Evolutionary conservation across 2,113 vertebrate genomes (phyloP), one percentile per base, ranked within the genome.

Genomic region (Prochilodus magdalenae): DNA sequence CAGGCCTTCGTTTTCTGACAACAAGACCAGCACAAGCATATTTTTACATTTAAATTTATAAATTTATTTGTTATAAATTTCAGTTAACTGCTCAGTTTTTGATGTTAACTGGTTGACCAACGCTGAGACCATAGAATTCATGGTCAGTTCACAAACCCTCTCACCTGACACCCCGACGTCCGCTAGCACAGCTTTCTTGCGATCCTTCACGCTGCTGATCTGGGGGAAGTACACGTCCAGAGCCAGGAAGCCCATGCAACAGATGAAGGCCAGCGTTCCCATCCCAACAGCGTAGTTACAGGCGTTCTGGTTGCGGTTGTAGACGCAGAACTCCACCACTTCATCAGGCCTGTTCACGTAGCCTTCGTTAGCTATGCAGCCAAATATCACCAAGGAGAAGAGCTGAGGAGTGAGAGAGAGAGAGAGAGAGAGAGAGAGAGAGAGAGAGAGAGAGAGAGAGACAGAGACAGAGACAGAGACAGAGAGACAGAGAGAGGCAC

Each of bases 131-230:
- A 44, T 10, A 44, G 11, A 44, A 44, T 44, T 44, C 40, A 4
- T 36, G 36, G 36, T 36, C 7, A 36, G 3, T 7, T 44, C 8
- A 44, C 40, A 44, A 44, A 4, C 13, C 18, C 33, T 80, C 92
- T 94, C 91, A 99, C 98, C 97, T 0, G 98, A 99, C 86, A 98
- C 90, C 0, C 95, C 97, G 0, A 97, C 91, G 81, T 99, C 98
- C 0, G 96, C 96, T 71, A 99, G 92, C 75, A 99, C 97, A 0
- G 96, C 97, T 84, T 97, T 98, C 93, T 98, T 99, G 79, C 97
- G 96, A 89, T 98, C 97, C 88, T 99, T 99, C 81, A 98, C 97
- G 2, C 97, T 98, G 95, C 96, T 99, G 92, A 99, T 99, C 92
- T 99, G 98, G 0, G 98, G 97, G 89, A 99, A 99, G 92, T 98